A percentile compares a stretch with the other conserved stretches of the same genome.
phyloP scores from a whole-genome alignment of 2,797 vertebrate genomes.

The Periophthalmus magnuspinnatus region DNA sequence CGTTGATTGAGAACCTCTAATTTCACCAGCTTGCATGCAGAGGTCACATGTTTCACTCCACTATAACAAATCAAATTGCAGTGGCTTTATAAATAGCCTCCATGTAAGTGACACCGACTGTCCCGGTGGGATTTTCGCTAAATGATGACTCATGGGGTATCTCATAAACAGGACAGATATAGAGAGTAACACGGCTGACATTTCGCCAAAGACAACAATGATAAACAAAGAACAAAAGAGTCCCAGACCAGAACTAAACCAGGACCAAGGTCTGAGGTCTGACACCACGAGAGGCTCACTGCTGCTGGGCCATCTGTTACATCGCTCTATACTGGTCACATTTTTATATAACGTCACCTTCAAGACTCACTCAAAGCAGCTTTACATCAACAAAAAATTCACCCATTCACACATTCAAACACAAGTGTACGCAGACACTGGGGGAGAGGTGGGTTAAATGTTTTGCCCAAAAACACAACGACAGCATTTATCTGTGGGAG shows the following conservation, averaged over 20 bases:
- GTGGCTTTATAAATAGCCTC: neutral
- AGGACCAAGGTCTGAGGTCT: slow-evolving; percentile 33
- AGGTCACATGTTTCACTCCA: neutral
- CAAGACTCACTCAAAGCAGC: too few relatives aligned
- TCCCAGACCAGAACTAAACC: slow-evolving; percentile 10
- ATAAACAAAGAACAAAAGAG: slow-evolving; percentile 33
- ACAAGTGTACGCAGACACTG: too few relatives aligned
- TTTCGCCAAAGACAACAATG: slow-evolving; percentile 34
- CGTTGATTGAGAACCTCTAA: neutral
- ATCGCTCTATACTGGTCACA: too few relatives aligned
- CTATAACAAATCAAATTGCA: slow-evolving; percentile 5
- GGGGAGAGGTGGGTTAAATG: too few relatives aligned
- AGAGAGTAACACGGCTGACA: slow-evolving; percentile 26
- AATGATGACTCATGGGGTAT: neutral
- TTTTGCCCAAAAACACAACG: too few relatives aligned
- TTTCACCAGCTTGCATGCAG: neutral
- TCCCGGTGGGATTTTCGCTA: too few relatives aligned
- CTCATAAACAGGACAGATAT: slow-evolving; percentile 27
- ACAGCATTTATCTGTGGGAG: too few relatives aligned
- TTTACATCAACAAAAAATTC: too few relatives aligned
- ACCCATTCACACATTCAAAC: too few relatives aligned
- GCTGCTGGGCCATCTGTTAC: neutral
- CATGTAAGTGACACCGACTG: neutral
- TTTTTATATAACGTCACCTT: too few relatives aligned
- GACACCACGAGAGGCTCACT: slow-evolving; percentile 46